Evolutionary conservation across 2,797 vertebrate species (phyloP).

Genomic region (Caiman crocodilus): DNA sequence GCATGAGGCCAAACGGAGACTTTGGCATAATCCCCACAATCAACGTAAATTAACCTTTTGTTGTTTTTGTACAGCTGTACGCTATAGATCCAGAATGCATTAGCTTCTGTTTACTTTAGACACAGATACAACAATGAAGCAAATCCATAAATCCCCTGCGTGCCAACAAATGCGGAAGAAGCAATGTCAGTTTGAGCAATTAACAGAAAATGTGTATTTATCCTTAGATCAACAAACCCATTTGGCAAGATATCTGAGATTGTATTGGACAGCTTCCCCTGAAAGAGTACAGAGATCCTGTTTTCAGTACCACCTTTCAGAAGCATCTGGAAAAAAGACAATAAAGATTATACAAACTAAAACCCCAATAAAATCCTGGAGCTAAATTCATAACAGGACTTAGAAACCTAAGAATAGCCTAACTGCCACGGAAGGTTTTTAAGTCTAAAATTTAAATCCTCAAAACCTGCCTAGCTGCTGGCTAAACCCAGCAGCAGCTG

Average conservation of each 20-base stretch:
- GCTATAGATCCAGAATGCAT: not conserved
- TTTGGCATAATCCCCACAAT: not conserved
- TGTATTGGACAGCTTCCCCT: not conserved
- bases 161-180: conserved; percentile 2
- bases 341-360: not conserved
- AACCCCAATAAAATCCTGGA: not conserved
- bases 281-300: not conserved
- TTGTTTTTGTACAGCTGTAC: not conserved
- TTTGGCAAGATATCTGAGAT: not conserved
- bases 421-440: not conserved
- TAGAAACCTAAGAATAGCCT: not conserved
- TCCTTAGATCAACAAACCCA: not conserved
- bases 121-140: not conserved
- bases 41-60: conserved; percentile 4
- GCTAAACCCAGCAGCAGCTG: not conserved
- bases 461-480: not conserved
- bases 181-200: not conserved
- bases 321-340: not conserved
- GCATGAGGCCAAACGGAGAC: not conserved
- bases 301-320: not conserved
- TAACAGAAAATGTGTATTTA: conserved; percentile 2
- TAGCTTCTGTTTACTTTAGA: not conserved
- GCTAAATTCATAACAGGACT: not conserved
- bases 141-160: not conserved
- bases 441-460: not conserved